phyloP scores from a whole-genome alignment of 2,888 invertebrate species.

The Hyposoter didymator region DNA sequence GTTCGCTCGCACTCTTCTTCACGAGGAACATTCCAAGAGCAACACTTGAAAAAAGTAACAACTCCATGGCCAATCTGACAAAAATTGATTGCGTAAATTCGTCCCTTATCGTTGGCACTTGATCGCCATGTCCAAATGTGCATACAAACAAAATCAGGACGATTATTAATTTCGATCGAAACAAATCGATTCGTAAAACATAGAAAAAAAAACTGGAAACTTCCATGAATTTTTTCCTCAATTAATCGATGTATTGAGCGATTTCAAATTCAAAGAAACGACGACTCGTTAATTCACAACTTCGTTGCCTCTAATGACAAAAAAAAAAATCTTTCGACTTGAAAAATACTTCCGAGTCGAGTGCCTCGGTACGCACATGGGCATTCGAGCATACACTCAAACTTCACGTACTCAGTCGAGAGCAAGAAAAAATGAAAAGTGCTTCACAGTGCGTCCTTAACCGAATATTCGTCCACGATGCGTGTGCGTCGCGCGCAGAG shows the following conservation, averaged over 20 bases:
- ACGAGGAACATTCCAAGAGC: conserved; percentile 37
- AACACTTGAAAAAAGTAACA: conserved; percentile 19
- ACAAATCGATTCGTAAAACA: neutral
- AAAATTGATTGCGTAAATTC: neutral
- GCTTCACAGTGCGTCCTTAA: conserved; percentile 58
- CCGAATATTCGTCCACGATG: conserved; percentile 35
- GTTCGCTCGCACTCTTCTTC: conserved; percentile 32
- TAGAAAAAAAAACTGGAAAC: neutral
- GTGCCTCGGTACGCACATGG: neutral
- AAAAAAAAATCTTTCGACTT: conserved; percentile 61
- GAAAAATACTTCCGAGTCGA: conserved; percentile 32
- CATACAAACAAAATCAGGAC: neutral
- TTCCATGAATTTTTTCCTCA: neutral
- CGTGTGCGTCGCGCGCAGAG: conserved; percentile 72
- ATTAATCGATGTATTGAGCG: neutral
- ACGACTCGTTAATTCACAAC: neutral
- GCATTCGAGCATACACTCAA: conserved; percentile 24
- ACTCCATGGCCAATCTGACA: neutral
- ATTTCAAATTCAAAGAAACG: neutral
- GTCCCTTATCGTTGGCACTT: neutral
- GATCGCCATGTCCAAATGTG: neutral
- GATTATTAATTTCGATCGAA: neutral
- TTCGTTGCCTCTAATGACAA: conserved; percentile 30
- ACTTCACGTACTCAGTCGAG: conserved; percentile 35
- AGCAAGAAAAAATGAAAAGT: conserved; percentile 40